Base-by-base conservation (phyloP, 2,113 vertebrate genomes). In the Cochlearius cochlearius region DNA sequence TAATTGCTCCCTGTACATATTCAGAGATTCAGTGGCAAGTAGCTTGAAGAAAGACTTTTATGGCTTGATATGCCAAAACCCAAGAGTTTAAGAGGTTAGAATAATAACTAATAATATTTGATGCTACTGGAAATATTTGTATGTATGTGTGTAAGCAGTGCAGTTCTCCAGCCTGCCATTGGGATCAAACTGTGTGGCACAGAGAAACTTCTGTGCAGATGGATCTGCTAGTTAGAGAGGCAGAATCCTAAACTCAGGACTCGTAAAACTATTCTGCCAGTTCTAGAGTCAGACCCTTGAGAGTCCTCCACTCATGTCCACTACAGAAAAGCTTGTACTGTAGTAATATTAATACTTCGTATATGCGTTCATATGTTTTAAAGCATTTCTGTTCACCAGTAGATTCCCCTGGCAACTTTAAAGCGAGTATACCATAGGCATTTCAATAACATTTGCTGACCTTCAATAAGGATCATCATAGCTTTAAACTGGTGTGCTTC, bases 341-440 rank as follows among this genome's bases (percentile, higher is more conserved):
- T 56, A 47, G 38, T 41, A 74, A 25, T 59, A 77, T 3, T 69
- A 74, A 45, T 66, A 32, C 25, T 47, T 53, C 3, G 3, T 56
- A 26, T 56, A 71, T 27, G 36, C 50, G 36, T 63, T 94, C 26
- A 9, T 67, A 39, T 26, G 45, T 77, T 94, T 88, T 77, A 84
- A 88, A 86, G 32, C 50, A 77, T 32, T 73, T 93, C 32, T 80
- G 20, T 76, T 95, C 59, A 88, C n/a, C 45, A 62, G 71, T 52
- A 83, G 56, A 55, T 66, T 82, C 25, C 18, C 20, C 11, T 14
- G 25, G n/a, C 34, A 71, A 68, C 36, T 77, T 52, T 12, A 12
- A 36, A 86, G 38, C 0, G 1, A 55, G 20, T 10, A 36, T 12
- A 50, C 0, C 0, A 9, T 15, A 43, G 30, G 52, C 13, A 19